Conservation (phyloP, 2,888 invertebrate species). For the Nomada hirtipes region DNA sequence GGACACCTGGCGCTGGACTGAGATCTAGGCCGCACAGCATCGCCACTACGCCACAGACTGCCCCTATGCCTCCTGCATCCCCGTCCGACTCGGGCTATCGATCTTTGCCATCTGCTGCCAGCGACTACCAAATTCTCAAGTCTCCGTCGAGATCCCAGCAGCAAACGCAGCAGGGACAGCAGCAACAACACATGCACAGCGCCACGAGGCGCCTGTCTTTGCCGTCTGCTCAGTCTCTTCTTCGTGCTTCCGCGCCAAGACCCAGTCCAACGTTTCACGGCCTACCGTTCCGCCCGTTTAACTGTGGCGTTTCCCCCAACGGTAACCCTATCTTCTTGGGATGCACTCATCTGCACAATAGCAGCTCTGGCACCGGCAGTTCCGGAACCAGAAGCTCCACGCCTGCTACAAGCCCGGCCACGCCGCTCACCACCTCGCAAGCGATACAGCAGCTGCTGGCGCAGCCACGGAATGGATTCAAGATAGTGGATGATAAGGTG, state of each 20-base stretch:
- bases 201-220: slow-evolving; percentile 86
- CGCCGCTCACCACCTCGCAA: slow-evolving; percentile 86
- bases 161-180: slow-evolving; percentile 78
- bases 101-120: slow-evolving; percentile 87
- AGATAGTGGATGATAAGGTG: slow-evolving; percentile 91
- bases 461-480: slow-evolving; percentile 90
- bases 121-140: slow-evolving; percentile 87
- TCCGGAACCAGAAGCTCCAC: slow-evolving; percentile 77
- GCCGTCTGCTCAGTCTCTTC: slow-evolving; percentile 85
- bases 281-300: slow-evolving; percentile 84
- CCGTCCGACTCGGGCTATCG: slow-evolving; percentile 85
- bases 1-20: slow-evolving; percentile 77
- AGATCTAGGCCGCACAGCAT: slow-evolving; percentile 82
- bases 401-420: slow-evolving; percentile 80
- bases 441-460: slow-evolving; percentile 89
- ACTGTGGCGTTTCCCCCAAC: slow-evolving; percentile 83
- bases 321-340: slow-evolving; percentile 84
- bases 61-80: slow-evolving; percentile 80
- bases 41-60: slow-evolving; percentile 78
- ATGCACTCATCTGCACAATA: slow-evolving; percentile 84
- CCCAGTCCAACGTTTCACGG: slow-evolving; percentile 88
- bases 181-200: slow-evolving; percentile 85
- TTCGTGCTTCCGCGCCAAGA: slow-evolving; percentile 85
- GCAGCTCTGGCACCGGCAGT: slow-evolving; percentile 75
- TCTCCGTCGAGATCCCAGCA: slow-evolving; percentile 79